phyloP scores from a whole-genome alignment of 2,113 vertebrate genomes.

The Lutjanus erythropterus region DNA sequence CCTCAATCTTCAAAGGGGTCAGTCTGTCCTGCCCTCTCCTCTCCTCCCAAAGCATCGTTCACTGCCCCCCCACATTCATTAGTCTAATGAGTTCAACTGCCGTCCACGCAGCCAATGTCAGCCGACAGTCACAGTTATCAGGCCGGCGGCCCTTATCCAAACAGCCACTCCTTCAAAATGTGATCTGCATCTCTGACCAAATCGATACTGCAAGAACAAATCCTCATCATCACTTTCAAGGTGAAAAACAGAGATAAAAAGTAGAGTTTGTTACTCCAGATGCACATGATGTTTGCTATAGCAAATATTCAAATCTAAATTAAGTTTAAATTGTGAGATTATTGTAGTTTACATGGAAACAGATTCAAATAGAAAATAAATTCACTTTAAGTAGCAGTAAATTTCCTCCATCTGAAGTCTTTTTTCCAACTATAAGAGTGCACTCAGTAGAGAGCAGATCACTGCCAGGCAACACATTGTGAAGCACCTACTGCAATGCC shows the following conservation, averaged over 20 bases:
- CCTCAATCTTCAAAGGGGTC: constrained; percentile 72
- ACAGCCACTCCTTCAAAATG: constrained; percentile 66
- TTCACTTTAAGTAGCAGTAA: neutral
- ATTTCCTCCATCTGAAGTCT: too few relatives aligned
- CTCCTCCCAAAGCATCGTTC: constrained; percentile 47
- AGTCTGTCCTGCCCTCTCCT: constrained; percentile 51
- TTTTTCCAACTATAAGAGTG: too few relatives aligned
- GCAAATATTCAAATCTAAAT: neutral
- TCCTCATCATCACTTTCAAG: constrained; percentile 56
- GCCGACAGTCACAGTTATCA: constrained; percentile 72
- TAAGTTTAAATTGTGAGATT: neutral
- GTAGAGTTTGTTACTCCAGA: neutral
- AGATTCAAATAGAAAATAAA: neutral
- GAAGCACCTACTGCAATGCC: too few relatives aligned
- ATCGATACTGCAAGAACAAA: constrained; percentile 57
- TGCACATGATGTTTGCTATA: neutral
- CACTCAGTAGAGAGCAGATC: too few relatives aligned
- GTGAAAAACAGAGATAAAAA: constrained; percentile 52
- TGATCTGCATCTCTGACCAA: constrained; percentile 61
- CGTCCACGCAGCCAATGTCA: constrained; percentile 65
- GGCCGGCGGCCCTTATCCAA: constrained; percentile 53
- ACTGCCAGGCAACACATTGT: too few relatives aligned
- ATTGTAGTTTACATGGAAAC: neutral
- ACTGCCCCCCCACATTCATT: constrained; percentile 66
- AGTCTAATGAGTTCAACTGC: constrained; percentile 79